Percentiles rank a stretch among this genome's conserved stretches.
phyloP scores from a whole-genome alignment of 1,140 invertebrate genomes.

The Caenorhabditis inopinata region DNA sequence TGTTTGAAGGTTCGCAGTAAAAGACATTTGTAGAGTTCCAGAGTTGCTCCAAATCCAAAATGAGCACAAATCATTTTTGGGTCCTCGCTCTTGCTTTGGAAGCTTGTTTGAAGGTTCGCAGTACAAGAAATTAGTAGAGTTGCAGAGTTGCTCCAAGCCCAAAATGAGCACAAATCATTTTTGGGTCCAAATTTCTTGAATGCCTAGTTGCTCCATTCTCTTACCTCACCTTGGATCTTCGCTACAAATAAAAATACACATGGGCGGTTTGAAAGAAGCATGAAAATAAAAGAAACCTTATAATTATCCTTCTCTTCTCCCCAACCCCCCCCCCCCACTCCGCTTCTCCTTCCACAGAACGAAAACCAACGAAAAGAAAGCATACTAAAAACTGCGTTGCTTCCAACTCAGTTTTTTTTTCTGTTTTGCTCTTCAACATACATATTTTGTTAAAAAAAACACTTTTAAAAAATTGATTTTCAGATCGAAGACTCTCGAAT shows the following conservation, averaged over 20 bases:
- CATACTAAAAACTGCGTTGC: not conserved
- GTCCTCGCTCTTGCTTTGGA: too few species aligned
- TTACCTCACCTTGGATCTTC: not conserved
- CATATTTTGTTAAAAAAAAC: not conserved
- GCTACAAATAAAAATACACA: not conserved
- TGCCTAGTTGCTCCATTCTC: too few species aligned
- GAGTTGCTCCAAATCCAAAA: too few species aligned
- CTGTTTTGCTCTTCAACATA: not conserved
- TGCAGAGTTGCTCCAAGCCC: too few species aligned
- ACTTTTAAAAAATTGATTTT: slow-evolving; percentile 30
- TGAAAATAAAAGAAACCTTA: slow-evolving; percentile 24
- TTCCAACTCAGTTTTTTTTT: too few species aligned
- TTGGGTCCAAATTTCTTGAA: too few species aligned
- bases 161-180: too few species aligned
- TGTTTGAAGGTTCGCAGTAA: too few species aligned
- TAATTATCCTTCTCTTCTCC: not conserved
- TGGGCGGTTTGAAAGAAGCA: not conserved
- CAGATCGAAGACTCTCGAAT: slow-evolving; percentile 55
- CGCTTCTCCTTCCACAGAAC: not conserved
- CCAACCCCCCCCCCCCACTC: not conserved
- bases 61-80: too few species aligned
- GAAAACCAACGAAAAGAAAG: not conserved
- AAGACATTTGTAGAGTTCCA: too few species aligned
- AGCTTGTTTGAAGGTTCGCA: too few species aligned
- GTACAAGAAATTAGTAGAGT: too few species aligned